Evolutionary conservation across 1,140 invertebrate species (phyloP).

Genomic region (Cyclargus thomasi): DNA sequence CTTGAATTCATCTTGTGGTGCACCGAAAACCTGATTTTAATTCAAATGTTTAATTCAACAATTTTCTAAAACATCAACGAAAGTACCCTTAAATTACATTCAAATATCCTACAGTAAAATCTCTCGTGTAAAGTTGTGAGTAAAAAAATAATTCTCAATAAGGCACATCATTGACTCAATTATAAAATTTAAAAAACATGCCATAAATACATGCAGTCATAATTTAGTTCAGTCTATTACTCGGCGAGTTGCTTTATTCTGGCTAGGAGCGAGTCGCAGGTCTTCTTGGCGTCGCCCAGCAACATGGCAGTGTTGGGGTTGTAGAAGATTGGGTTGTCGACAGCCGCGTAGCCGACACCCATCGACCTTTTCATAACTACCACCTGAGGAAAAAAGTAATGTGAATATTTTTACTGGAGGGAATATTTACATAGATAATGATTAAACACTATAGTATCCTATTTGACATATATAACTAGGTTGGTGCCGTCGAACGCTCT

Average conservation of each 20-base stretch:
- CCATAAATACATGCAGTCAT: neutral
- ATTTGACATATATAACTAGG: too few relatives aligned
- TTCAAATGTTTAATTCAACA: neutral
- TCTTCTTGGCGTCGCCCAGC: conserved; percentile 94
- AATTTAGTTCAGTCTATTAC: neutral
- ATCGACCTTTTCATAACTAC: conserved; percentile 94
- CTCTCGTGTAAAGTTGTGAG: neutral
- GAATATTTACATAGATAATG: too few relatives aligned
- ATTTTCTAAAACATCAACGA: neutral
- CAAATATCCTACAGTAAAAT: neutral
- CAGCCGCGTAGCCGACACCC: conserved; percentile 88
- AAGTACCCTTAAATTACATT: neutral
- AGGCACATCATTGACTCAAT: neutral
- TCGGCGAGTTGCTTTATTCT: conserved; percentile 77
- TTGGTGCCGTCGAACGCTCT: too few relatives aligned
- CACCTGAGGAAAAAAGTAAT: conserved; percentile 74
- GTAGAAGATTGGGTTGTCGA: conserved; percentile 96
- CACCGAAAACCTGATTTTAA: too few relatives aligned
- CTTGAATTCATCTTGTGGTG: neutral
- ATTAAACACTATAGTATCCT: too few relatives aligned
- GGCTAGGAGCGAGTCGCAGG: conserved; percentile 86
- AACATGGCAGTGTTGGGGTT: conserved; percentile 93
- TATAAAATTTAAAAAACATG: neutral
- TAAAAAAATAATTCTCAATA: neutral
- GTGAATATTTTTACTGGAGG: neutral